Conservation (phyloP, 2,888 invertebrate genomes). For the Matsumyia berberina region DNA sequence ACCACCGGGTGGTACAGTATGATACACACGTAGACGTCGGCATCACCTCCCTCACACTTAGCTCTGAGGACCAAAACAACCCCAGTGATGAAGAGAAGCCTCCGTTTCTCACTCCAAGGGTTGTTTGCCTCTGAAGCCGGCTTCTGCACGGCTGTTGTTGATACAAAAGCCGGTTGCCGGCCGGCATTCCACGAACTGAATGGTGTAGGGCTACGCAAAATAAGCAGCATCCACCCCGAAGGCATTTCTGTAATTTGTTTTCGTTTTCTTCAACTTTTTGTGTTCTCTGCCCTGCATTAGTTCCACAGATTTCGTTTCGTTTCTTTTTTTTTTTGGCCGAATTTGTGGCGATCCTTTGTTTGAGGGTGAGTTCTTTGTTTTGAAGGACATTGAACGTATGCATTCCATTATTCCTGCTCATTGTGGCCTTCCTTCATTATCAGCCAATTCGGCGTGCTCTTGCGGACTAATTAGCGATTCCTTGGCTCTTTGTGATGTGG, state of each 20-base stretch:
- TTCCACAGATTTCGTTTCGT: constrained; percentile 18
- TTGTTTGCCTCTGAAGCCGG: constrained; percentile 69
- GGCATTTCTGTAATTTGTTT: constrained; percentile 64
- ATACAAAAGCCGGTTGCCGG: constrained; percentile 58
- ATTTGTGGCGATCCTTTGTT: constrained; percentile 46
- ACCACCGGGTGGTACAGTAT: not conserved
- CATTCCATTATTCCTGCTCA: constrained; percentile 53
- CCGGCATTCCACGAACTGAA: constrained; percentile 34
- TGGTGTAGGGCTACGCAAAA: constrained; percentile 34
- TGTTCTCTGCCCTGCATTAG: constrained; percentile 13
- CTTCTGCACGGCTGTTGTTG: constrained; percentile 40
- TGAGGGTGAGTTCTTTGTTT: constrained; percentile 32
- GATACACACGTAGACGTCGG: constrained; percentile 35
- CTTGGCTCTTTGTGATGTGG: constrained; percentile 13
- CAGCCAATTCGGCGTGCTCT: constrained; percentile 53
- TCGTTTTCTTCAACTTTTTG: constrained; percentile 19
- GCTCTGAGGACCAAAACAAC: constrained; percentile 49
- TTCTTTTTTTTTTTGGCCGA: constrained; percentile 35
- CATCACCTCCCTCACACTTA: constrained; percentile 23
- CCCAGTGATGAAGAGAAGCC: constrained; percentile 19
- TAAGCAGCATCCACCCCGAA: constrained; percentile 45
- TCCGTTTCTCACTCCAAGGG: constrained; percentile 50
- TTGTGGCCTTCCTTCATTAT: constrained; percentile 52
- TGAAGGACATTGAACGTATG: constrained; percentile 73
- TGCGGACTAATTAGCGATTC: constrained; percentile 60